Base-by-base conservation (phyloP, 2,797 vertebrate species). In the Chaetodon trifasciatus region DNA sequence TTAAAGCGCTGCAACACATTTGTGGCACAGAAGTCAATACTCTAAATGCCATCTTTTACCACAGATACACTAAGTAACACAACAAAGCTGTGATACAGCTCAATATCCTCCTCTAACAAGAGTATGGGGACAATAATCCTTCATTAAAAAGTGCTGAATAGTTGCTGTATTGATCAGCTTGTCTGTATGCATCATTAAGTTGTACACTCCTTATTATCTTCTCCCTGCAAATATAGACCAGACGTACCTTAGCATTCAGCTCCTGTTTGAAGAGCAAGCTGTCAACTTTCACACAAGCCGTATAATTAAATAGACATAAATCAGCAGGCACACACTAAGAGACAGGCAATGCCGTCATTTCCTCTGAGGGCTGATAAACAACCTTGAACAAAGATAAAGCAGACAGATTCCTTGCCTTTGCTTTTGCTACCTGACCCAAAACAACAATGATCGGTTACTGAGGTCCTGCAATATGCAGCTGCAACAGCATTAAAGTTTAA, bases 81-180 rank as follows among this genome's bases (percentile, higher is more conserved):
- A 24, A 40, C 73, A 50, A 77, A 49, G 73, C 57, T 19, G 47
- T 46, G 66, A 74, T 58, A 8, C 52, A 46, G 57, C 75, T 88
- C 75, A 85, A 68, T 81, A 70, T 42, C 13, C 47, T 67, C 8
- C 53, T 57, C 55, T 63, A 85, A 86, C 77, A 74, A 81, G 71
- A 74, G 28, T 15, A 28, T 0, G 0, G 40, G 60, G 35, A 79
- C 57, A 78, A 70, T 73, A 70, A 79, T 76, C 62, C 52, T 74
- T 87, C 66, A 88, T 84, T 89, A 84, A 81, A 83, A 88, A 69
- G 40, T 39, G 84, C 81, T 83, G 83, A 87, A 76, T 50, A 70
- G 78, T 21, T 32, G 62, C 50, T 13, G 76, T 63, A 91, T 91
- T 79, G 79, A 92, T 90, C 67, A 23, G 40, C 13, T 47, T 24